A percentile compares a stretch with the other conserved stretches of the same genome.
Conservation (phyloP, 35 echinoderm and acorn worm genomes). For the Patiria miniata region DNA sequence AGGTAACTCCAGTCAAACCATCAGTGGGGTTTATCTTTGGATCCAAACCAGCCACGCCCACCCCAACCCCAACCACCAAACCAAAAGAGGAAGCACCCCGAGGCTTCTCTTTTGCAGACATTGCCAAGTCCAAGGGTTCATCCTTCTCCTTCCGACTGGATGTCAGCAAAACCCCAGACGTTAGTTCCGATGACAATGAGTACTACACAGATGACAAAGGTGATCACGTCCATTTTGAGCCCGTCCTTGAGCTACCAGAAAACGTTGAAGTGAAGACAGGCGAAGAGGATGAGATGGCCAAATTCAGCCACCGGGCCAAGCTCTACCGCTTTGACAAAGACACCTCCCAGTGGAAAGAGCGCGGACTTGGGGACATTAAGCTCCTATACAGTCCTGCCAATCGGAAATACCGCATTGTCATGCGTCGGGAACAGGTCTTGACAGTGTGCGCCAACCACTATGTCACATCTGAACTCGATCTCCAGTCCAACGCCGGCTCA, state of each 20-base stretch:
- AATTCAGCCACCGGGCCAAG: constrained; percentile 81
- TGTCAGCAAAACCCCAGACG: neutral
- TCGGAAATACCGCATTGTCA: constrained; percentile 61
- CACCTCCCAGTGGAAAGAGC: constrained; percentile 78
- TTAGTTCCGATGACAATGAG: neutral
- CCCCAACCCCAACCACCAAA: neutral
- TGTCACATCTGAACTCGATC: constrained; percentile 61
- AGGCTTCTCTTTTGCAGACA: constrained; percentile 47
- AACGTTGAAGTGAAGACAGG: constrained; percentile 70
- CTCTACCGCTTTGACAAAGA: constrained; percentile 76
- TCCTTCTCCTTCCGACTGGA: constrained; percentile 75
- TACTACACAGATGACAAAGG: constrained; percentile 50
- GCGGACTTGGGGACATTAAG: constrained; percentile 86
- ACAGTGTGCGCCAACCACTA: constrained; percentile 84
- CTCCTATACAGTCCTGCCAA: constrained; percentile 53
- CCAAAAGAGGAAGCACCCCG: constrained; percentile 1
- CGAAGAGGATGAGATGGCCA: constrained; percentile 76
- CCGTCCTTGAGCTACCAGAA: constrained; percentile 73
- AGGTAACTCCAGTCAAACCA: constrained; percentile 7
- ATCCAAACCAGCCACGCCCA: constrained; percentile 24
- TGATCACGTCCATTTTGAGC: constrained; percentile 90
- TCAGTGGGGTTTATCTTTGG: neutral
- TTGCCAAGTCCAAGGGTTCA: constrained; percentile 66
- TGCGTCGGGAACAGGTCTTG: constrained; percentile 85
- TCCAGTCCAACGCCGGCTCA: constrained; percentile 67